Percentiles rank a stretch among this genome's conserved stretches.
These are phyloP conservation scores for Allolobophora icterica DNA, from an alignment of 2,888 invertebrate genomes.

Conservation along the genomic window DNA sequence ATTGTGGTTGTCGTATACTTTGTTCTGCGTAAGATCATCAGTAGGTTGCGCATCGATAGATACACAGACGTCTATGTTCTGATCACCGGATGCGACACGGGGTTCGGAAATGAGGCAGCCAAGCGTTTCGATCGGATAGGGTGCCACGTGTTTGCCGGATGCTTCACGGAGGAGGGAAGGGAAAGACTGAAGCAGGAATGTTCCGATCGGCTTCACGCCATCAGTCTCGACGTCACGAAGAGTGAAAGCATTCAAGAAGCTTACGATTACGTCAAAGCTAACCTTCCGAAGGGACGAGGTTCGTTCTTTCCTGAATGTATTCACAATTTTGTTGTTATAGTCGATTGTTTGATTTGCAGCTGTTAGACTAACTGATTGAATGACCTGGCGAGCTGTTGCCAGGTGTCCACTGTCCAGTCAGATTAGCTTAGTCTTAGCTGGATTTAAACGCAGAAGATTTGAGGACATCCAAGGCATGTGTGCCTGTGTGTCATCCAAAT, in stretches of 20 bases:
- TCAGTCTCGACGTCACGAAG: slow-evolving; percentile 62
- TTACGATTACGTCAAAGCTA: slow-evolving; percentile 18
- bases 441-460: too few relatives aligned
- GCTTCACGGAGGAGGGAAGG: slow-evolving; percentile 32
- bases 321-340: neutral
- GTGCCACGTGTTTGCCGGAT: slow-evolving; percentile 36
- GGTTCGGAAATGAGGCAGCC: slow-evolving; percentile 34
- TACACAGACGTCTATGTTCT: slow-evolving; percentile 30
- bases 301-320: neutral
- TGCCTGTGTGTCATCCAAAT: too few relatives aligned
- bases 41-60: neutral
- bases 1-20: neutral
- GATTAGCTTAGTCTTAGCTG: too few relatives aligned
- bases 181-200: slow-evolving; percentile 25
- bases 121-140: slow-evolving; percentile 33
- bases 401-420: too few relatives aligned
- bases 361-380: too few relatives aligned
- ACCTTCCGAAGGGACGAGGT: slow-evolving; percentile 28
- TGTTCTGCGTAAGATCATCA: neutral
- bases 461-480: too few relatives aligned
- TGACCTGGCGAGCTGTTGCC: too few relatives aligned
- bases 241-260: slow-evolving; percentile 45
- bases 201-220: slow-evolving; percentile 50
- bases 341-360: too few relatives aligned
- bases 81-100: slow-evolving; percentile 39